These are phyloP conservation scores for Lonchura striata DNA, from an alignment of 2,113 vertebrate species.

Conservation along the genomic window DNA sequence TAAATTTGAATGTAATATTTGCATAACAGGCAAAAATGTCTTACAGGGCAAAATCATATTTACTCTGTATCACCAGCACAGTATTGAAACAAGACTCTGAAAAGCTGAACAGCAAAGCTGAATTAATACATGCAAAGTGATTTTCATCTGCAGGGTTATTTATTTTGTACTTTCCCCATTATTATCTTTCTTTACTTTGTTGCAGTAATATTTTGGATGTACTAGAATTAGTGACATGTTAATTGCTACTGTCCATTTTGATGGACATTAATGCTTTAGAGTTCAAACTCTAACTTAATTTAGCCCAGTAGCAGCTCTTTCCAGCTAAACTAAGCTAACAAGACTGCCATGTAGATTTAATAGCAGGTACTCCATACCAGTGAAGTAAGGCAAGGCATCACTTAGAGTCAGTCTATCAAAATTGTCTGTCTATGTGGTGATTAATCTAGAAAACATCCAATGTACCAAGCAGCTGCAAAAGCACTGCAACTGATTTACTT, in stretches of 20 bases:
- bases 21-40: background rate
- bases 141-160: background rate
- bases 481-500: background rate
- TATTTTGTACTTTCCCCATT: background rate
- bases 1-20: slow-evolving; percentile 6
- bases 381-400: background rate
- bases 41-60: background rate
- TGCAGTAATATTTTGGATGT: background rate
- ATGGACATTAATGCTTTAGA: background rate
- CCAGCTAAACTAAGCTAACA: background rate
- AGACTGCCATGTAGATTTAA: background rate
- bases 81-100: background rate
- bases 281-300: background rate
- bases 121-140: background rate
- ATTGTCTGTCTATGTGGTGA: background rate
- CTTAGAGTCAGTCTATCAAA: background rate
- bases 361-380: background rate
- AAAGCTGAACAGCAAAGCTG: background rate
- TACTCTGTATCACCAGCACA: background rate
- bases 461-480: background rate
- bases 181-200: background rate
- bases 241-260: background rate
- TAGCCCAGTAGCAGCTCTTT: background rate
- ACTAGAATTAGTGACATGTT: background rate
- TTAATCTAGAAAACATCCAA: background rate